Percentiles rank a stretch among this genome's conserved stretches.
These are phyloP conservation scores for Leptinotarsa undecemlineata DNA, from an alignment of 1,140 invertebrate species.

Conservation along the genomic window DNA sequence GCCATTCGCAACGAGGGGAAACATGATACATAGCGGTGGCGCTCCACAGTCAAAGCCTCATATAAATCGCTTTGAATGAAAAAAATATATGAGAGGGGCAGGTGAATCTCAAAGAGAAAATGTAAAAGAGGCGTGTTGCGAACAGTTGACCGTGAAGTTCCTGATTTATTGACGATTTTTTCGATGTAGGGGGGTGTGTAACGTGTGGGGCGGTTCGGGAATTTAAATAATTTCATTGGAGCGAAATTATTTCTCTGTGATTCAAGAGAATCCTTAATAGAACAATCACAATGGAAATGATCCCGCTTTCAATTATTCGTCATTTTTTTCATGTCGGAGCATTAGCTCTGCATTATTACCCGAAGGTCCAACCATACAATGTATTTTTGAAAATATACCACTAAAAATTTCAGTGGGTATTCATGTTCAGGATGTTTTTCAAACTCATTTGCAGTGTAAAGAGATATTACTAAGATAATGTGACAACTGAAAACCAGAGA, in stretches of 20 bases:
- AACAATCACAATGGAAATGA: background rate
- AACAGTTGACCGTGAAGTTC: constrained; percentile 11
- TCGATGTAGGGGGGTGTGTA: background rate
- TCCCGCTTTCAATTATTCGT: no score
- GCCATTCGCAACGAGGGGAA: constrained; percentile 9
- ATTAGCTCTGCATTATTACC: no score
- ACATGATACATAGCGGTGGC: constrained; percentile 3
- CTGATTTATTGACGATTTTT: constrained; percentile 11
- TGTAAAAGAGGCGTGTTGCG: background rate
- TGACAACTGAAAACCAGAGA: no score
- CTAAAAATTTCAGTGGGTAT: no score
- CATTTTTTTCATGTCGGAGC: no score
- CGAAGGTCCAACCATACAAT: no score
- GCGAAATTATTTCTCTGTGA: background rate
- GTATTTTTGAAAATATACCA: no score
- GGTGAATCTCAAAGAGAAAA: constrained; percentile 20
- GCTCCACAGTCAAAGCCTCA: background rate
- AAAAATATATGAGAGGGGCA: constrained; percentile 16
- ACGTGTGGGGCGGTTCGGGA: background rate
- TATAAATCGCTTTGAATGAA: background rate
- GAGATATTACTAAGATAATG: no score
- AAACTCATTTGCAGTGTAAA: no score
- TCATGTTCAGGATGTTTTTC: no score
- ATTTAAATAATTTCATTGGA: background rate
- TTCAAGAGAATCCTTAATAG: background rate